These are phyloP conservation scores for Drosophila setosimentum DNA, from an alignment of 2,888 invertebrate genomes.

Conservation along the genomic window DNA sequence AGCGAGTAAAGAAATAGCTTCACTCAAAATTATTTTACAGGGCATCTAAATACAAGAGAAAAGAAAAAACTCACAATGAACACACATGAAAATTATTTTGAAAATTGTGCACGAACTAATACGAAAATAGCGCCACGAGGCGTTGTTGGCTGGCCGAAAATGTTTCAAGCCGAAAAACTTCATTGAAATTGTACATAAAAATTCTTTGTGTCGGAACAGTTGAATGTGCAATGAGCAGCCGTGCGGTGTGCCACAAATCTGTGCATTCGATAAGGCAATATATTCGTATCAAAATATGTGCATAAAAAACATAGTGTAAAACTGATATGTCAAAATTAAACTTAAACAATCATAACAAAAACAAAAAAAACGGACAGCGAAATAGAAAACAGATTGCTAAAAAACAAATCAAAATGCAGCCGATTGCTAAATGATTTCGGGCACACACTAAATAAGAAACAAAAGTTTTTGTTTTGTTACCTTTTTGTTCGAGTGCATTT, in stretches of 20 bases:
- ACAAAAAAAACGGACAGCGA: background rate
- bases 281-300: slow-evolving; percentile 45
- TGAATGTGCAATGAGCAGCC: slow-evolving; percentile 58
- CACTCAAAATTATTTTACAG: background rate
- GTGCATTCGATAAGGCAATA: slow-evolving; percentile 29
- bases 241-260: slow-evolving; percentile 40
- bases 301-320: slow-evolving; percentile 45
- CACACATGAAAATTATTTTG: slow-evolving; percentile 62
- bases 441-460: slow-evolving; percentile 68
- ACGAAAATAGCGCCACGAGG: slow-evolving; percentile 67
- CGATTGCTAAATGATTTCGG: slow-evolving; percentile 66
- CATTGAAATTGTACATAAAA: slow-evolving; percentile 65
- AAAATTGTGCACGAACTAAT: slow-evolving; percentile 68
- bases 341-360: slow-evolving; percentile 13
- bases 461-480: slow-evolving; percentile 37
- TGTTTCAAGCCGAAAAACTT: slow-evolving; percentile 50
- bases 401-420: slow-evolving; percentile 49
- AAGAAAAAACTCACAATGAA: slow-evolving; percentile 16
- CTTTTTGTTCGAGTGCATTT: slow-evolving; percentile 38
- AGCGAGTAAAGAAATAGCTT: slow-evolving; percentile 2
- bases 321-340: slow-evolving; percentile 64
- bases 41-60: slow-evolving; percentile 6
- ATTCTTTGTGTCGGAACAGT: slow-evolving; percentile 54
- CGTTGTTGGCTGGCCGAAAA: slow-evolving; percentile 46
- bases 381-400: slow-evolving; percentile 14